Evolutionary conservation across 92 coral and sea anemone species (phyloP).

Genomic region (Paragorgia papillata): DNA sequence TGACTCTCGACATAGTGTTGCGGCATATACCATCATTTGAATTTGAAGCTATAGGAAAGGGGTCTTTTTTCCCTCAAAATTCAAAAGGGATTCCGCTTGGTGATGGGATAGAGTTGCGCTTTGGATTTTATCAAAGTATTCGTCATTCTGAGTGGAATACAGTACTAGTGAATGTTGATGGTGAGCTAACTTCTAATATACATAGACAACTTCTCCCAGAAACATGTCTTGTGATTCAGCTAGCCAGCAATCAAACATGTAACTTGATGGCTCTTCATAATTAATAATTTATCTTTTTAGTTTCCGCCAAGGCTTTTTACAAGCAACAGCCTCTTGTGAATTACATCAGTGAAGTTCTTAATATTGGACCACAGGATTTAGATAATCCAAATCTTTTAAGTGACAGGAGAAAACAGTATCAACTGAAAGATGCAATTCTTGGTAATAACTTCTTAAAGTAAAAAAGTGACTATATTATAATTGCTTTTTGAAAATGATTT

Average conservation of each 20-base stretch:
- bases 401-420: constrained; percentile 10
- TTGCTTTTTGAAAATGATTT: too few relatives aligned
- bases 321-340: constrained; percentile 69
- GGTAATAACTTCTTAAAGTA: constrained; percentile 40
- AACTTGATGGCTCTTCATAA: too few relatives aligned
- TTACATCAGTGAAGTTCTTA: constrained; percentile 58
- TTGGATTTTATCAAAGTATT: constrained; percentile 54
- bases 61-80: constrained; percentile 51
- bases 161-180: constrained; percentile 56
- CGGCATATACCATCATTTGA: constrained; percentile 52
- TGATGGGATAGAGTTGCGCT: constrained; percentile 55
- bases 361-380: constrained; percentile 3
- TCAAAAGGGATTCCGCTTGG: constrained; percentile 35
- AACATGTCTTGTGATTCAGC: too few relatives aligned
- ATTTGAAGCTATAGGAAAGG: constrained; percentile 49
- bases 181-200: constrained; percentile 13
- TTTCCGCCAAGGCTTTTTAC: constrained; percentile 89
- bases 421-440: constrained; percentile 52
- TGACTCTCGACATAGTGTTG: constrained; percentile 49
- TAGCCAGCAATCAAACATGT: too few relatives aligned
- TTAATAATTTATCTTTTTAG: constrained; percentile 48
- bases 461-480: background rate
- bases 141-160: constrained; percentile 59
- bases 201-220: background rate
- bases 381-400: constrained; percentile 13